Percentiles rank a stretch among this genome's conserved stretches.
Conservation (phyloP, 2,797 vertebrate species). For the Clarias laeviceps region DNA sequence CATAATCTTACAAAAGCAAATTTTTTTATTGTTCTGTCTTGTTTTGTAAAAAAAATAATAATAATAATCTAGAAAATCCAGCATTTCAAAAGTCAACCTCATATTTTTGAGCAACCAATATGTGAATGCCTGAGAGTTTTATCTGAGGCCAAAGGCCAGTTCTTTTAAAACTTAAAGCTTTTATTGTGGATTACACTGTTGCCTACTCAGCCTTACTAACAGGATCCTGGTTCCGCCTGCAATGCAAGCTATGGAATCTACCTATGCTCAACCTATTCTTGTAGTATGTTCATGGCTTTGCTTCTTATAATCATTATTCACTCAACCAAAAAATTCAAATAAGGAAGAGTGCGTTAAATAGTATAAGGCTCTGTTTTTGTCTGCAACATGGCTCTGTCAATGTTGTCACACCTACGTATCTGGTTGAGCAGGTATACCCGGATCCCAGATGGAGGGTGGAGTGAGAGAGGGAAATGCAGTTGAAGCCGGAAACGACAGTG, state of each 20-base stretch:
- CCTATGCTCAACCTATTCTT: neutral
- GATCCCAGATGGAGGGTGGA: slow-evolving; percentile 17
- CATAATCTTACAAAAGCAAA: neutral
- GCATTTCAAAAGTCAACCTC: neutral
- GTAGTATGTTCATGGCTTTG: neutral
- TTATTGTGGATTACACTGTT: neutral
- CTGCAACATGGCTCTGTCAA: neutral
- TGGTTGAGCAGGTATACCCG: slow-evolving; percentile 52
- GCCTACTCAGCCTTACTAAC: neutral
- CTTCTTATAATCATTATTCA: neutral
- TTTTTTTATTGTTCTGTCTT: neutral
- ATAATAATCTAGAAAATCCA: neutral
- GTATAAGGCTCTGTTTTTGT: neutral
- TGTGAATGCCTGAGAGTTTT: neutral
- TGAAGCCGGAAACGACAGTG: neutral
- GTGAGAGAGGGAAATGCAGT: neutral
- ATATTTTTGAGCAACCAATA: neutral
- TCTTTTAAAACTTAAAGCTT: neutral
- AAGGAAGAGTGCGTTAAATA: neutral
- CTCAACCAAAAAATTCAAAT: neutral
- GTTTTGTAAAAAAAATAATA: neutral
- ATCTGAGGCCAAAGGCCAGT: neutral
- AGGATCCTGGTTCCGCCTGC: neutral
- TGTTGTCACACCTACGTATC: slow-evolving; percentile 20
- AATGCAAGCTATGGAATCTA: neutral